phyloP scores from a whole-genome alignment of 2,113 vertebrate species.

The Tylochromis polylepis region DNA sequence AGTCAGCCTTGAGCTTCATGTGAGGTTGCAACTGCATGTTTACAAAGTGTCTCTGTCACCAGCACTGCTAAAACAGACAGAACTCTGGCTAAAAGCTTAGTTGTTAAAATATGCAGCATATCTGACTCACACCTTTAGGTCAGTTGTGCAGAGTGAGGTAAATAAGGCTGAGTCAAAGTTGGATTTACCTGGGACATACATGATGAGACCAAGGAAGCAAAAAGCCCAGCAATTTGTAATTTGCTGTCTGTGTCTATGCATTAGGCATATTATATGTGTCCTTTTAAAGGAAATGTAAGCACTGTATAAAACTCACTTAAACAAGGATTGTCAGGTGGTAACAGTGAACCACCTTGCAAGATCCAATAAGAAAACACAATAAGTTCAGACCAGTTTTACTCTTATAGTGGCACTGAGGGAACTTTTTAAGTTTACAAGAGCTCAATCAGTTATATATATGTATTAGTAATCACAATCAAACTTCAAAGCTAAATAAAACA shows the following conservation, averaged over 20 bases:
- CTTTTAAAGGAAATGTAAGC: conserved; percentile 43
- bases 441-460: too few species aligned
- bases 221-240: too few species aligned
- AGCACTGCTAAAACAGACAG: background rate
- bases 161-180: conserved; percentile 20
- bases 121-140: conserved; percentile 48
- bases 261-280: conserved; percentile 1
- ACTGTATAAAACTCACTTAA: background rate
- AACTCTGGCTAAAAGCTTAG: conserved; percentile 4
- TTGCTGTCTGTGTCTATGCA: background rate
- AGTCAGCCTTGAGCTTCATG: background rate
- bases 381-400: background rate
- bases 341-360: conserved; percentile 60
- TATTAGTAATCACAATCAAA: background rate
- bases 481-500: background rate
- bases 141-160: conserved; percentile 63
- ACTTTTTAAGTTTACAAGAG: too few species aligned
- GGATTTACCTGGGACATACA: too few species aligned
- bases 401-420: background rate
- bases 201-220: too few species aligned
- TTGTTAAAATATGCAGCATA: conserved; percentile 31
- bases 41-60: background rate
- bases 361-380: too few species aligned
- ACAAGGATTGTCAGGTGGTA: conserved; percentile 54
- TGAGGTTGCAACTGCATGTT: conserved; percentile 26